Evolutionary conservation across 2,888 invertebrate species (phyloP).

Genomic region (Leptinotarsa haldemani): DNA sequence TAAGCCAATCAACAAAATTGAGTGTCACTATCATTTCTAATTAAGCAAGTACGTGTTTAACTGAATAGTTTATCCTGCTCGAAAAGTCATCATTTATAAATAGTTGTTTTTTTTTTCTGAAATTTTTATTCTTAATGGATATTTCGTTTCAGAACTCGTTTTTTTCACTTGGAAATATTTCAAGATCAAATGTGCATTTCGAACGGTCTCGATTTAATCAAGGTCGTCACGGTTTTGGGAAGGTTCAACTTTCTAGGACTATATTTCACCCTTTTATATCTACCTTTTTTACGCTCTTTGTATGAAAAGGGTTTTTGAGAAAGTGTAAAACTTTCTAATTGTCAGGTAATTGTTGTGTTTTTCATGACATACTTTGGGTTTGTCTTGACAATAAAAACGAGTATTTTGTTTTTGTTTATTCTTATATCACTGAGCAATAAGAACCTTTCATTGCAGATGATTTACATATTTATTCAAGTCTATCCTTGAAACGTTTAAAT

Average conservation of each 20-base stretch:
- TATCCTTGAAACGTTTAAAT: too few species aligned
- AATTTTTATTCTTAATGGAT: too few species aligned
- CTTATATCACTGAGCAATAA: too few species aligned
- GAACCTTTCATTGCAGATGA: too few species aligned
- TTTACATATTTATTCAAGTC: too few species aligned
- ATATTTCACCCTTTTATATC: conserved; percentile 2
- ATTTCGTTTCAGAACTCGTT: not conserved
- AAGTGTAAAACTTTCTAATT: not conserved
- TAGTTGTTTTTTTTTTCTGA: too few species aligned
- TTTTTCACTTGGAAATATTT: not conserved
- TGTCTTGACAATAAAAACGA: not conserved
- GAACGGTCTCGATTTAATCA: not conserved
- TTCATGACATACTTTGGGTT: not conserved
- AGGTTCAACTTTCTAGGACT: not conserved
- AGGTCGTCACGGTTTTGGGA: not conserved
- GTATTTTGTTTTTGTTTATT: too few species aligned
- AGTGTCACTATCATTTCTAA: too few species aligned
- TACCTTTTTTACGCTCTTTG: conserved; percentile 8
- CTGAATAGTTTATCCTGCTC: too few species aligned
- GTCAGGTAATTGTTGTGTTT: not conserved
- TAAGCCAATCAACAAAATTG: too few species aligned
- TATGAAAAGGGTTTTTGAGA: conserved; percentile 11
- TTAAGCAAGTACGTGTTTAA: too few species aligned
- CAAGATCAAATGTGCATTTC: not conserved
- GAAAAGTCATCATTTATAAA: too few species aligned